Conservation (phyloP, 2,888 invertebrate genomes). For the Antheraea yamamai region DNA sequence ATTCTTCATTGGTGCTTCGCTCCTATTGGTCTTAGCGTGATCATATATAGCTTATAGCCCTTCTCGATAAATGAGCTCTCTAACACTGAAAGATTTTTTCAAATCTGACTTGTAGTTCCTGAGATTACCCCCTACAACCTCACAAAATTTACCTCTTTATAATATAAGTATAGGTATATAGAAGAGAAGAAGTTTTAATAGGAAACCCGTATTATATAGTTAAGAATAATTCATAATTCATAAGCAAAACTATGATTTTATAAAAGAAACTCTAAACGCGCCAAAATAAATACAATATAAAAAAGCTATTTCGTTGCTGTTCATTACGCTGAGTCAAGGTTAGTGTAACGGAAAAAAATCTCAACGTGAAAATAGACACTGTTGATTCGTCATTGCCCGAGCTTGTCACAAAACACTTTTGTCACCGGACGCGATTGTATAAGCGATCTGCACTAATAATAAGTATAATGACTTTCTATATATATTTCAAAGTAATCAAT, state of each 20-base stretch:
- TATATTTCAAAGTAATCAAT: not conserved
- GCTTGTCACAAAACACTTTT: constrained; percentile 38
- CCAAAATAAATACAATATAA: constrained; percentile 39
- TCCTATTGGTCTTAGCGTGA: too few relatives aligned
- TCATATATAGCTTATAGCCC: too few relatives aligned
- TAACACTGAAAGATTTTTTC: too few relatives aligned
- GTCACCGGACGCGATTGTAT: constrained; percentile 21
- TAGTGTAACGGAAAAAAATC: constrained; percentile 41
- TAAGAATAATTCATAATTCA: constrained; percentile 9
- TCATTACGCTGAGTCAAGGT: constrained; percentile 42
- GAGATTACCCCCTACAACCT: too few relatives aligned
- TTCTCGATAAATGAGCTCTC: too few relatives aligned
- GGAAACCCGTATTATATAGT: not conserved
- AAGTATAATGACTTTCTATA: constrained; percentile 8
- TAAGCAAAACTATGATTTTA: constrained; percentile 15
- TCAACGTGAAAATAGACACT: constrained; percentile 41
- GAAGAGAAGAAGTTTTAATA: not conserved
- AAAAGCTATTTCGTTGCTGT: constrained; percentile 39
- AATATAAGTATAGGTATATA: too few relatives aligned
- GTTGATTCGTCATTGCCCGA: constrained; percentile 42
- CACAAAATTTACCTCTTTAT: too few relatives aligned
- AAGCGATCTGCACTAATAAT: constrained; percentile 18
- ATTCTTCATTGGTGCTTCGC: too few relatives aligned
- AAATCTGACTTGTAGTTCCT: too few relatives aligned
- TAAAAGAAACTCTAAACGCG: constrained; percentile 30